Conservation (phyloP, 2,113 vertebrate genomes). For the Ceratotherium simum region DNA sequence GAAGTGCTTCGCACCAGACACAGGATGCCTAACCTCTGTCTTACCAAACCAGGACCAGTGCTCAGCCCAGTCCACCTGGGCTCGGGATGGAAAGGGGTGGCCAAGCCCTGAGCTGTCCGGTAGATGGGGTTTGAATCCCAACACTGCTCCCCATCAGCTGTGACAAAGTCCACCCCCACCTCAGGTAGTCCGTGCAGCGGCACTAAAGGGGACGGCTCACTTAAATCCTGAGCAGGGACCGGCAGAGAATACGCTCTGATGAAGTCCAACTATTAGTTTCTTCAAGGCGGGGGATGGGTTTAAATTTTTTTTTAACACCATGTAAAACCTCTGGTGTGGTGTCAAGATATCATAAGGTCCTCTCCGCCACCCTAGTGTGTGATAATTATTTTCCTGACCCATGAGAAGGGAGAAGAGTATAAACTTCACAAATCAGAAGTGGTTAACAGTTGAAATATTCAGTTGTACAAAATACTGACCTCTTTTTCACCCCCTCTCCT, state of each 20-base stretch:
- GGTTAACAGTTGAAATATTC: not conserved
- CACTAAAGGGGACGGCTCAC: not conserved
- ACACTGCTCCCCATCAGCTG: not conserved
- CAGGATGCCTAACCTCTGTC: not conserved
- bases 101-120: not conserved
- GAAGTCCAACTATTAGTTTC: not conserved
- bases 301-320: too few species aligned
- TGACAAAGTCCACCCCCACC: not conserved
- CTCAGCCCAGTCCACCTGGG: too few species aligned
- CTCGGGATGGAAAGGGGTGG: not conserved
- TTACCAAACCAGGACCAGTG: not conserved
- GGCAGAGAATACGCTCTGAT: not conserved
- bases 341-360: not conserved
- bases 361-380: accelerated
- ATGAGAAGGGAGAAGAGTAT: not conserved
- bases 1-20: not conserved
- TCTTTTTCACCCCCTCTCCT: not conserved
- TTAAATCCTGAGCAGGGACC: not conserved
- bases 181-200: not conserved
- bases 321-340: too few species aligned
- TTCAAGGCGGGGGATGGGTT: accelerated
- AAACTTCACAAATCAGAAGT: not conserved
- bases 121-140: not conserved
- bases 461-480: not conserved
- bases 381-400: not conserved